Percentiles rank a stretch among this genome's conserved stretches.
Conservation (phyloP, 2,797 vertebrate genomes). For the Cyprinella venusta region DNA sequence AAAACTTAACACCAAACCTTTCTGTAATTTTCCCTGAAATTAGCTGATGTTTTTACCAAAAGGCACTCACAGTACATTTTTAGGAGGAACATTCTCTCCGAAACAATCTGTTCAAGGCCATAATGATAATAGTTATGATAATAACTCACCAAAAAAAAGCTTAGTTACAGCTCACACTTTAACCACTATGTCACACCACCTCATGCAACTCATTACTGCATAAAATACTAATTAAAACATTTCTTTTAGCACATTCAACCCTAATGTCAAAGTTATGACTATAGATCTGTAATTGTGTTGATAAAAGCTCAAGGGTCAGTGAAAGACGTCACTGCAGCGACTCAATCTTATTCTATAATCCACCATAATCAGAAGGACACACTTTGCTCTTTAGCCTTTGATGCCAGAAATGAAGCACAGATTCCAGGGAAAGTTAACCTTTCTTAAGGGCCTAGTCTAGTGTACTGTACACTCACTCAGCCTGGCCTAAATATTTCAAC, state of each 20-base stretch:
- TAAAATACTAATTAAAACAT: background rate
- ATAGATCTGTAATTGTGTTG: slow-evolving; percentile 5
- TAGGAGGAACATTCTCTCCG: background rate
- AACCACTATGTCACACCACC: background rate
- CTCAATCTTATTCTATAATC: slow-evolving; percentile 47
- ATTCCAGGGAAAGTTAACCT: slow-evolving; percentile 17
- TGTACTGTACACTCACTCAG: slow-evolving; percentile 44
- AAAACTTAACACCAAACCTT: background rate
- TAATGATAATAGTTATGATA: background rate
- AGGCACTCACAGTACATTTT: background rate
- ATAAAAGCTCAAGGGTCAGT: slow-evolving; percentile 45
- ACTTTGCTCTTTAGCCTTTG: slow-evolving; percentile 36
- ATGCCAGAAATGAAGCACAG: slow-evolving; percentile 10
- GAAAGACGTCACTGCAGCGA: slow-evolving; percentile 38
- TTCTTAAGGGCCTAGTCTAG: slow-evolving; percentile 1
- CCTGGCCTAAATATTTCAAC: slow-evolving; percentile 25
- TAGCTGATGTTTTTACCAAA: background rate
- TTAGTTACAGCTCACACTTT: background rate
- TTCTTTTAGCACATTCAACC: background rate
- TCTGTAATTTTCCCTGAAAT: background rate
- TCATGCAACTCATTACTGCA: background rate
- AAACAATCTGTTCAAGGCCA: background rate
- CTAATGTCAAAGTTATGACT: background rate
- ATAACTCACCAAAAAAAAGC: background rate
- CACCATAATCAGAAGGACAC: slow-evolving; percentile 43